These are phyloP conservation scores for Rhizomys pruinosus DNA, from an alignment of 2,113 vertebrate species.

Conservation along the genomic window DNA sequence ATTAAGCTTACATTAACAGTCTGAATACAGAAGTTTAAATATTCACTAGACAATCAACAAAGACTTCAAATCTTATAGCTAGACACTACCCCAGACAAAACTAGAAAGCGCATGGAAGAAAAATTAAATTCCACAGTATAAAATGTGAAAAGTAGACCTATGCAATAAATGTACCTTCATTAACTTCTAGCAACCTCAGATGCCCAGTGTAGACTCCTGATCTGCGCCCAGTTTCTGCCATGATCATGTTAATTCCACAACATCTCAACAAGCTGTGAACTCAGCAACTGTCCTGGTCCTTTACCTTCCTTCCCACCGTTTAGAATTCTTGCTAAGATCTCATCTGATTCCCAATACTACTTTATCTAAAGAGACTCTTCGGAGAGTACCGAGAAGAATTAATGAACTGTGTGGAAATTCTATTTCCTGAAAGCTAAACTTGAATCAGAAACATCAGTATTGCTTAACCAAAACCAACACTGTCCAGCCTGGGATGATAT, in stretches of 20 bases:
- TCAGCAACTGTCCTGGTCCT: neutral
- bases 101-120: neutral
- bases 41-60: neutral
- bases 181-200: neutral
- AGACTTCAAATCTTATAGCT: neutral
- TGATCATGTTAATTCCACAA: neutral
- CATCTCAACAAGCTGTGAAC: neutral
- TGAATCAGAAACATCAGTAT: neutral
- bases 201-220: neutral
- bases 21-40: slow-evolving; percentile 2
- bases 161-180: neutral
- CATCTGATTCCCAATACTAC: neutral
- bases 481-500: neutral
- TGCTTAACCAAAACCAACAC: slow-evolving; percentile 19
- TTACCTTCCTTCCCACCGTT: neutral
- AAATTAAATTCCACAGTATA: slow-evolving; percentile 17
- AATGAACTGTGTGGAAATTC: slow-evolving; percentile 3
- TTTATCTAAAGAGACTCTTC: slow-evolving; percentile 27
- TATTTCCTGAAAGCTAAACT: slow-evolving; percentile 18
- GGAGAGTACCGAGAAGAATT: neutral
- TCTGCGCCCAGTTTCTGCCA: neutral
- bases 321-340: neutral
- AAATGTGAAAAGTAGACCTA: neutral
- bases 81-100: slow-evolving; percentile 8
- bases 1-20: neutral